A percentile compares a stretch with the other conserved stretches of the same genome.
Evolutionary conservation across 2,888 invertebrate genomes (phyloP).

Genomic region (Acanthoscelides obtectus): DNA sequence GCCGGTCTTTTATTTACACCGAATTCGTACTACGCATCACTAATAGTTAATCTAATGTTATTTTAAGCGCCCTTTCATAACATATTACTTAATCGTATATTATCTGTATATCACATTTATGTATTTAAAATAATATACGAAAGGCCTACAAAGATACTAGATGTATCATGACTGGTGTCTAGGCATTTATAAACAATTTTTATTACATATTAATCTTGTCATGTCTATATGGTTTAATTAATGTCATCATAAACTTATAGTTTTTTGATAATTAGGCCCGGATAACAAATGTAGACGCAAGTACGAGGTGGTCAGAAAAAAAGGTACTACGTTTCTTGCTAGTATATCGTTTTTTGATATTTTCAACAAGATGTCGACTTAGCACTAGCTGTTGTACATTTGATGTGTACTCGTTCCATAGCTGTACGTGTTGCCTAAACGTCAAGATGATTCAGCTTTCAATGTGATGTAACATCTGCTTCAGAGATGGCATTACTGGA

Average conservation of each 20-base stretch:
- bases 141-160: not conserved
- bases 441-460: no score
- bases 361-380: no score
- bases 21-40: not conserved
- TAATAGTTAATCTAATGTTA: not conserved
- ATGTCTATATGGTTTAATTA: not conserved
- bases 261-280: not conserved
- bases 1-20: no score
- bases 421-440: no score
- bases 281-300: not conserved
- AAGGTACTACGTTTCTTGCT: no score
- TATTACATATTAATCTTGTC: not conserved
- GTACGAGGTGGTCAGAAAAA: not conserved
- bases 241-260: not conserved
- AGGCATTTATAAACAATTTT: not conserved
- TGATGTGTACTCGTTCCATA: no score
- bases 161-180: not conserved
- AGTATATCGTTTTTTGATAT: no score
- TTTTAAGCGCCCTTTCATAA: not conserved
- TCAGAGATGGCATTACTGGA: no score
- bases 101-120: no score
- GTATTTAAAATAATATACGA: not conserved
- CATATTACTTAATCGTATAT: not conserved
- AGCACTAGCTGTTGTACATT: no score
- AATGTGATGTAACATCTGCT: no score